These are phyloP conservation scores for Eulemur rufifrons DNA, from an alignment of 2,113 vertebrate species.

Conservation along the genomic window DNA sequence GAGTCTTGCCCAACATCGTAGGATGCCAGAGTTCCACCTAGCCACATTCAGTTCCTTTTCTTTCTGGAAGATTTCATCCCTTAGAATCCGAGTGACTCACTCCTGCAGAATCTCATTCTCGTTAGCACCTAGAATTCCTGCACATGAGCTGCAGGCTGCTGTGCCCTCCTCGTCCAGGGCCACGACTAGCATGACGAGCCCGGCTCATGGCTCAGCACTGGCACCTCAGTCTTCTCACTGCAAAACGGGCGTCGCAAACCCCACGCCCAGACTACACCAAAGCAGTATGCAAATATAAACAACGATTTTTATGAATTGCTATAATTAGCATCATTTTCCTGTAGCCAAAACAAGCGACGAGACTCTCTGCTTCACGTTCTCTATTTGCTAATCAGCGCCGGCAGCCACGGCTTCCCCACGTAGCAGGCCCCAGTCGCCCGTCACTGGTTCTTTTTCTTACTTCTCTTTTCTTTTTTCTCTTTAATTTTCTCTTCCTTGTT, in stretches of 20 bases:
- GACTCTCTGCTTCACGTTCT: background rate
- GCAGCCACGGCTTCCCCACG: fast-evolving
- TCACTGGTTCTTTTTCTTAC: background rate
- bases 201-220: too few species aligned
- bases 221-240: background rate
- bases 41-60: background rate
- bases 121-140: background rate
- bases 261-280: too few species aligned
- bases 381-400: background rate
- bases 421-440: fast-evolving
- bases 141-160: fast-evolving
- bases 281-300: background rate
- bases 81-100: background rate
- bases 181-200: background rate
- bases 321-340: background rate
- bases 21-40: background rate
- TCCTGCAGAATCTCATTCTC: background rate
- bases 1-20: background rate
- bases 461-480: background rate
- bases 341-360: background rate
- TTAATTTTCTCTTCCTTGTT: background rate
- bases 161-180: background rate
- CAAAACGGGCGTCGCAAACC: background rate
- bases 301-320: background rate
- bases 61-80: background rate